A percentile compares a stretch with the other conserved stretches of the same genome.
Conservation (phyloP, 2,797 vertebrate species). For the Hoplostethus atlanticus region DNA sequence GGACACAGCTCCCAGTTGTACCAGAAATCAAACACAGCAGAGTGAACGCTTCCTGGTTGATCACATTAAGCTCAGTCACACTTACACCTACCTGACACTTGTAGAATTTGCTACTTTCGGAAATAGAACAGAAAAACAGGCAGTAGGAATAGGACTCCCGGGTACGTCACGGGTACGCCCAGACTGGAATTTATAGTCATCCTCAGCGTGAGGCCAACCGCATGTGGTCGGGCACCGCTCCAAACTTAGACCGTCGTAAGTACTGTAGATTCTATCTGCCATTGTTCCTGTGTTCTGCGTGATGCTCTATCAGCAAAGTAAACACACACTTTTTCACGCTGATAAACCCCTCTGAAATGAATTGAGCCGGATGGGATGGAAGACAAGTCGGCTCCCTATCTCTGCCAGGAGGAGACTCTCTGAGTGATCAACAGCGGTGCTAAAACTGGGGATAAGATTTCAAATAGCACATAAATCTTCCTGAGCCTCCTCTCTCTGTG, state of each 20-base stretch:
- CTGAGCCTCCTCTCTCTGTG: conserved; percentile 17
- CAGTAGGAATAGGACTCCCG: not conserved
- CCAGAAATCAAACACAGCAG: conserved; percentile 13
- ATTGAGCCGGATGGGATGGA: conserved; percentile 6
- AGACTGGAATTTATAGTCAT: not conserved
- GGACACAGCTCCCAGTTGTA: conserved; percentile 11
- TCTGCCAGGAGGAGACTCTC: conserved; percentile 32
- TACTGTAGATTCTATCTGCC: conserved; percentile 17
- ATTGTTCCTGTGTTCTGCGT: conserved; percentile 15
- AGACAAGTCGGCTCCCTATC: conserved; percentile 29
- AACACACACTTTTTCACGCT: conserved; percentile 13
- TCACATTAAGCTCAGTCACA: conserved; percentile 31
- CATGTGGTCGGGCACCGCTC: conserved; percentile 86
- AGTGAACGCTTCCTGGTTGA: conserved; percentile 11
- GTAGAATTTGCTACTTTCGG: conserved; percentile 4
- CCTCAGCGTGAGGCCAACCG: conserved; percentile 75
- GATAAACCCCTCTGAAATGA: conserved; percentile 23
- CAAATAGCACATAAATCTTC: conserved; percentile 61
- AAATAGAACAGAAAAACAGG: conserved; percentile 17
- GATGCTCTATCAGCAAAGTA: conserved; percentile 16
- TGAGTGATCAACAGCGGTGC: conserved; percentile 33
- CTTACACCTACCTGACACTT: not conserved
- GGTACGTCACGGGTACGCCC: conserved; percentile 1
- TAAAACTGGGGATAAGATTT: conserved; percentile 44
- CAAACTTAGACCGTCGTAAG: conserved; percentile 85